phyloP scores from a whole-genome alignment of 2,113 vertebrate species.

The Labeo rohita region DNA sequence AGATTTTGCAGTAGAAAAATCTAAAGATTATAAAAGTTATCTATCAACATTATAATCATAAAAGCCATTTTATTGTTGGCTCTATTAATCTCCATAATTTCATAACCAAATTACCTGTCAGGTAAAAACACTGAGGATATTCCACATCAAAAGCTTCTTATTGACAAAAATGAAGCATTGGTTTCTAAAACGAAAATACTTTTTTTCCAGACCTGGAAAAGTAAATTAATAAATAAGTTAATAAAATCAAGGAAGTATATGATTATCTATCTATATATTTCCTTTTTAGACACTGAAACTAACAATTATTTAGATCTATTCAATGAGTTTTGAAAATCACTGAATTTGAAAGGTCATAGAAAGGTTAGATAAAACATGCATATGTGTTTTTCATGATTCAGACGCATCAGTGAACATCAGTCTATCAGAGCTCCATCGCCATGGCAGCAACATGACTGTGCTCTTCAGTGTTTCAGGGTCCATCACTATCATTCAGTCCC shows the following conservation, averaged over 20 bases:
- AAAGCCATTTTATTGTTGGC: neutral
- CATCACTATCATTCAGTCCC: neutral
- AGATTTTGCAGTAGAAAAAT: neutral
- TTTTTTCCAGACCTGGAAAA: neutral
- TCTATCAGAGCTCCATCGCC: slow-evolving; percentile 7
- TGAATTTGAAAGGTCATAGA: neutral
- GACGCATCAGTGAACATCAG: neutral
- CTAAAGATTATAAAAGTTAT: neutral
- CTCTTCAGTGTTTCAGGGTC: neutral
- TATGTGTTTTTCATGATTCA: neutral
- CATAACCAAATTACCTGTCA: neutral
- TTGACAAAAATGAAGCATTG: neutral
- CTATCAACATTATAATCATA: neutral
- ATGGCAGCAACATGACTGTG: slow-evolving; percentile 2
- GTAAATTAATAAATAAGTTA: neutral
- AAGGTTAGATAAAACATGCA: neutral
- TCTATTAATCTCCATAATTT: neutral
- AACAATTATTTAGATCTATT: neutral
- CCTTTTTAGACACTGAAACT: neutral
- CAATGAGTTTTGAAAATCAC: neutral
- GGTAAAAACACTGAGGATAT: neutral
- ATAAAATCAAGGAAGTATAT: neutral
- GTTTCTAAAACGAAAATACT: neutral
- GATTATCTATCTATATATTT: no score
- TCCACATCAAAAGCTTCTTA: neutral